Percentiles rank a stretch among this genome's conserved stretches.
Evolutionary conservation across 2,888 invertebrate species (phyloP).

Genomic region (Actias luna): DNA sequence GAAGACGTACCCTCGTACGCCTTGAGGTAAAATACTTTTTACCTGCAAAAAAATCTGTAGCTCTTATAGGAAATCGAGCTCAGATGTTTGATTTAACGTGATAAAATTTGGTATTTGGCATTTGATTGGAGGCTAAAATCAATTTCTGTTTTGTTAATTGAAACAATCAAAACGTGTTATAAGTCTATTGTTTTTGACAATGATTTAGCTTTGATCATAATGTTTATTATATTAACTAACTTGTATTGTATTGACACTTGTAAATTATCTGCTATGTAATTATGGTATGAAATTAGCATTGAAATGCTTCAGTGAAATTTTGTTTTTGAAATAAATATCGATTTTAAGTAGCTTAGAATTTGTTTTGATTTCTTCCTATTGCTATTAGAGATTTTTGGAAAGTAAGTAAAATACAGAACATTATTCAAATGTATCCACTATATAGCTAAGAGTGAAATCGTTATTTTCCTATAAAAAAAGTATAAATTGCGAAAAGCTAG

Average conservation of each 20-base stretch:
- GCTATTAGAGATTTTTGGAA: too few relatives aligned
- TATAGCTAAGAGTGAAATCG: too few relatives aligned
- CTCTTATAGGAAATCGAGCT: slow-evolving; percentile 26
- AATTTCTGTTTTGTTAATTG: slow-evolving; percentile 2
- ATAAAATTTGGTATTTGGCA: not conserved
- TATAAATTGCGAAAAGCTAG: too few relatives aligned
- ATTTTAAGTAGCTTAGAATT: too few relatives aligned
- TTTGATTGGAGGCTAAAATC: slow-evolving; percentile 1
- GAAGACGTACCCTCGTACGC: slow-evolving; percentile 57
- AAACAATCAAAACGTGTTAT: not conserved
- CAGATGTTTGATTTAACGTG: not conserved
- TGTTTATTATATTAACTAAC: not conserved
- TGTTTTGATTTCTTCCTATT: too few relatives aligned
- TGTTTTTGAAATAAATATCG: too few relatives aligned
- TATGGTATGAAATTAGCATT: not conserved
- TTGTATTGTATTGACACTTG: not conserved
- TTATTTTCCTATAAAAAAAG: too few relatives aligned
- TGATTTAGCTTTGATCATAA: not conserved
- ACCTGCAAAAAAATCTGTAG: slow-evolving; percentile 23
- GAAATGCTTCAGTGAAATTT: not conserved
- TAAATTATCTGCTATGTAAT: not conserved
- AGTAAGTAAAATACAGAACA: too few relatives aligned
- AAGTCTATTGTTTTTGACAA: not conserved
- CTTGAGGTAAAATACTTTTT: slow-evolving; percentile 47
- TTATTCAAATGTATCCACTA: too few relatives aligned